A percentile compares a stretch with the other conserved stretches of the same genome.
Conservation (phyloP, 2,113 vertebrate genomes). For the Accipiter cooperii region DNA sequence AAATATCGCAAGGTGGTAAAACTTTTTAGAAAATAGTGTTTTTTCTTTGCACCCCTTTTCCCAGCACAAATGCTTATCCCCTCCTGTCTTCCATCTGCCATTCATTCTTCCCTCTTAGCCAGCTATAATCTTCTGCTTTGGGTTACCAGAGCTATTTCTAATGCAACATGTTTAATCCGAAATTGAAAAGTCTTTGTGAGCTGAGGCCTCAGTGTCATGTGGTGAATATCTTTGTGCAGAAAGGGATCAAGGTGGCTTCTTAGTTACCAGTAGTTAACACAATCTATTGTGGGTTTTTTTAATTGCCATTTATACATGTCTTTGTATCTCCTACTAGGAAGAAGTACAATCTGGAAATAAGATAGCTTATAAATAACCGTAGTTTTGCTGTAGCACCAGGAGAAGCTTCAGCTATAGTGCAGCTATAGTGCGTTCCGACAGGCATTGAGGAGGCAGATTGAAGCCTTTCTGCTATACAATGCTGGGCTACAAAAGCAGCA, state of each 20-base stretch:
- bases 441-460: conserved; percentile 3
- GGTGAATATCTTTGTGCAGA: background rate
- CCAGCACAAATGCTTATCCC: background rate
- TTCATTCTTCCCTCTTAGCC: background rate
- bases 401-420: background rate
- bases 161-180: conserved; percentile 4
- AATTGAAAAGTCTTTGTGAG: conserved; percentile 52
- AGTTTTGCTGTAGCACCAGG: background rate
- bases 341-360: background rate
- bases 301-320: background rate
- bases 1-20: background rate
- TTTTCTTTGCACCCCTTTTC: background rate
- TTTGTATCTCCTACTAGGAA: background rate
- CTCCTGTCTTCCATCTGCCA: background rate
- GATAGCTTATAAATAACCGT: background rate
- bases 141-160: conserved; percentile 2
- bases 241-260: conserved; percentile 34
- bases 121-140: background rate
- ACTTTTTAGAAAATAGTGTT: rapidly evolving
- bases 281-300: conserved; percentile 12
- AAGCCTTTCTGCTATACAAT: conserved; percentile 11
- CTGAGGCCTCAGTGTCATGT: background rate
- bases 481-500: conserved; percentile 31
- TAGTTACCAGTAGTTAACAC: conserved; percentile 34
- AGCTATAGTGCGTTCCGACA: conserved; percentile 1